phyloP scores from a whole-genome alignment of 2,888 invertebrate genomes.

The Cosmia pyralina region DNA sequence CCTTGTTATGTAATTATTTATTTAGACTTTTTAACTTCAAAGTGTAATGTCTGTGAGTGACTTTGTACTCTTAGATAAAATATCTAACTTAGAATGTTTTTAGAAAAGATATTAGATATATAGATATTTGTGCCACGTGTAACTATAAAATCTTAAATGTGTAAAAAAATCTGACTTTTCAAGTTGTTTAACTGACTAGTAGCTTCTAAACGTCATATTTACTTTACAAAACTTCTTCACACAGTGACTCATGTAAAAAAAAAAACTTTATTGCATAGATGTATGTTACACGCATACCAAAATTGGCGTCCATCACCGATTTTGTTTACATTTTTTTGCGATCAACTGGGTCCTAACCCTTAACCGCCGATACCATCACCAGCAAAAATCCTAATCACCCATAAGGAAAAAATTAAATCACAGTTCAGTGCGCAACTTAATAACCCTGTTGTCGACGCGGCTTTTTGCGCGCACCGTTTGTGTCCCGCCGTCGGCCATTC shows the following conservation, averaged over 20 bases:
- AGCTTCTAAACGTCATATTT: not conserved
- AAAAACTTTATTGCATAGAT: too few relatives aligned
- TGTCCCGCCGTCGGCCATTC: constrained; percentile 70
- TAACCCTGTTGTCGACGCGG: constrained; percentile 49
- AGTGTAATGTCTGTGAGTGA: not conserved
- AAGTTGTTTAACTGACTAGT: not conserved
- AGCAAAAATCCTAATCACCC: constrained; percentile 21
- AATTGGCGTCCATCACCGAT: not conserved
- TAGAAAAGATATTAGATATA: too few relatives aligned
- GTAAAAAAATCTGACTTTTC: not conserved
- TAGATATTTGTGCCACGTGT: too few relatives aligned
- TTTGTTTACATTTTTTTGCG: not conserved
- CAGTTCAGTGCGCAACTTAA: constrained; percentile 54
- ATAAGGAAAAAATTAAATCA: constrained; percentile 41
- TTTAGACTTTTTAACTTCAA: not conserved
- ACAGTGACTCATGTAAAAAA: not conserved
- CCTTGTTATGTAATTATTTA: not conserved
- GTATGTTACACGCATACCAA: not conserved
- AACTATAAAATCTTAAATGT: too few relatives aligned
- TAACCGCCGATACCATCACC: not conserved
- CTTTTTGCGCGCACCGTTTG: constrained; percentile 72
- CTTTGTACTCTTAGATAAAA: not conserved
- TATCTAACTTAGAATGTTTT: not conserved
- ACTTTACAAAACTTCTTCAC: not conserved
- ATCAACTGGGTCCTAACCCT: not conserved